Evolutionary conservation across 2,797 vertebrate genomes (phyloP), one percentile per base, ranked within the genome.

Genomic region (Crocidura indochinensis): DNA sequence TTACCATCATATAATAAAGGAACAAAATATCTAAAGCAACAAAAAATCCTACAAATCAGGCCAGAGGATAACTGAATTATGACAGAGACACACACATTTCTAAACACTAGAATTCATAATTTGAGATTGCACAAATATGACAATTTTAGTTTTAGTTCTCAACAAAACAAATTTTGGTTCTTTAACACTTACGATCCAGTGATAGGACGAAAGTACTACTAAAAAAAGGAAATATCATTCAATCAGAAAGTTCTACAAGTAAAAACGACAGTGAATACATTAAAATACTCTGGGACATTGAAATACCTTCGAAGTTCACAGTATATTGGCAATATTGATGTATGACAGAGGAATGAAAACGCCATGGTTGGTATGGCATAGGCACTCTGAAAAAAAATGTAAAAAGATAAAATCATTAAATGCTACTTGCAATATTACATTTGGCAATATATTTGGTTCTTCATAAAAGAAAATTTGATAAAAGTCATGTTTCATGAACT

Each of bases 261-360:
- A 80, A 86, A 74, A 90, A 80, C n/a, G 11, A 29, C 20, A 85
- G 19, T 92, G 65, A 88, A 91, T 46, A 47, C 69, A 82, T 47
- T 89, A 81, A 93, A 92, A 86, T 75, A 88, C 60, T 49, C 46
- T 67, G 74, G 73, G 19, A 56, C 92, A 91, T 65, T 67, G 84
- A 3, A 87, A 92, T 97, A 99, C 99, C 98, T 98, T 91, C 96
- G 98, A 92, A 99, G 98, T 94, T 99, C 99, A 90, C 99, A 99
- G 97, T 99, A 99, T 96, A 99, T 99, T 47, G 99, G 99, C 95
- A 99, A 97, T 94, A 99, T 92, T 22, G 99, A 98, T 0, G 99
- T 99, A 97, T 99, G 99, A 98, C 99, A 99, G 92, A 99, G 98
- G 96, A 99, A 99, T 96, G 99, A 99, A 97, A 99, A 99, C 27